Evolutionary conservation across 1,140 invertebrate species (phyloP).

Genomic region (Diorhabda carinulata): DNA sequence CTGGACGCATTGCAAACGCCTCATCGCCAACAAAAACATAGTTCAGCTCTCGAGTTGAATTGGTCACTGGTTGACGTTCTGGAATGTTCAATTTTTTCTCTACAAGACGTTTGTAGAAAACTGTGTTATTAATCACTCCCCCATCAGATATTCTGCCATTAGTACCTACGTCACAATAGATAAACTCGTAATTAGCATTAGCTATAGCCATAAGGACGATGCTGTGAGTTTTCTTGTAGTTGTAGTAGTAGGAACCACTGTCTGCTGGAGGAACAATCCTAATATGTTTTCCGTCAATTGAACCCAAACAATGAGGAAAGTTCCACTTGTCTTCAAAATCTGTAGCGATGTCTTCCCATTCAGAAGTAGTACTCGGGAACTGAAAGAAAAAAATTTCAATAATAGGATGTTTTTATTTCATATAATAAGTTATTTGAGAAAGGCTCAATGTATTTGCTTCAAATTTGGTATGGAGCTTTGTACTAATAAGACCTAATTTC

Average conservation of each 20-base stretch:
- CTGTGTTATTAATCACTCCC: constrained; percentile 37
- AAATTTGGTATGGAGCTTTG: too few species aligned
- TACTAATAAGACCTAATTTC: too few species aligned
- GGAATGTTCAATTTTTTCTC: background rate
- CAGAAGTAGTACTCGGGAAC: too few species aligned
- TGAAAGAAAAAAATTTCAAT: too few species aligned
- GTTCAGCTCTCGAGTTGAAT: background rate
- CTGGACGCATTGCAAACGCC: constrained; percentile 48
- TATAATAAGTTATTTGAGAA: too few species aligned
- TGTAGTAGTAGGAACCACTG: constrained; percentile 49
- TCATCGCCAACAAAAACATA: constrained; percentile 44
- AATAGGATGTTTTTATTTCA: too few species aligned
- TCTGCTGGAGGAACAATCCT: constrained; percentile 27
- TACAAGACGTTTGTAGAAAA: constrained; percentile 27
- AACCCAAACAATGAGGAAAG: constrained; percentile 8
- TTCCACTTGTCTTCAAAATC: background rate
- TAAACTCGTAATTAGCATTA: constrained; percentile 45
- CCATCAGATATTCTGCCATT: constrained; percentile 40
- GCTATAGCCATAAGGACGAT: constrained; percentile 31
- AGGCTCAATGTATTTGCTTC: too few species aligned
- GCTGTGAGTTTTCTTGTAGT: constrained; percentile 44
- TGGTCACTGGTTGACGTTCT: too few species aligned
- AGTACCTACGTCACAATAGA: constrained; percentile 41
- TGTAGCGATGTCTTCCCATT: too few species aligned
- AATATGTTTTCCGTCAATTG: constrained; percentile 30